Percentiles rank a stretch among this genome's conserved stretches.
These are phyloP conservation scores for Albula goreensis DNA, from an alignment of 2,113 vertebrate species.

Conservation along the genomic window DNA sequence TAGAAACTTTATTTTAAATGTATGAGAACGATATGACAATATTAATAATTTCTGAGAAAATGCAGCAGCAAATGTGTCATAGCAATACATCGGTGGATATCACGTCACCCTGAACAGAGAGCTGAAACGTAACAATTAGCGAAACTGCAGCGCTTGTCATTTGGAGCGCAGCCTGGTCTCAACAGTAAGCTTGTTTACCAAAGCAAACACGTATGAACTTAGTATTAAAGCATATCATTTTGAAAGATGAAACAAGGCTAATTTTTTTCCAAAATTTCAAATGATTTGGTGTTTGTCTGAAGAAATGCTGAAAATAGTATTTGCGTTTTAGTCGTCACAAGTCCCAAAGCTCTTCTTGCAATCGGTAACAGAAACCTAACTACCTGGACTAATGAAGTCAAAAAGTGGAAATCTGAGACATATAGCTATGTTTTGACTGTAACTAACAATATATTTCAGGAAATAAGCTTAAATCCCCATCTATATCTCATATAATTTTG, in stretches of 20 bases:
- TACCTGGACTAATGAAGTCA: neutral
- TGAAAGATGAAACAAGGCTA: neutral
- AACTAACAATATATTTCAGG: neutral
- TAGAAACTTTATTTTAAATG: neutral
- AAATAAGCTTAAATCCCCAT: neutral
- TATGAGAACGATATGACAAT: neutral
- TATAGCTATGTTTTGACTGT: neutral
- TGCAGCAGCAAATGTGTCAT: neutral
- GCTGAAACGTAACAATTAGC: neutral
- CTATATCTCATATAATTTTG: neutral
- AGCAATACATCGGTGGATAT: neutral
- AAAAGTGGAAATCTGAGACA: neutral
- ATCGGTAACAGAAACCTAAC: neutral
- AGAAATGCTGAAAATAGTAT: neutral
- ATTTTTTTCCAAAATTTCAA: neutral
- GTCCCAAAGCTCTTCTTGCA: neutral
- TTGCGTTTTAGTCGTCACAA: neutral
- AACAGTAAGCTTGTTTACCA: neutral
- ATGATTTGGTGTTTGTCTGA: neutral
- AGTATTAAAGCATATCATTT: neutral
- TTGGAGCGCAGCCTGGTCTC: neutral
- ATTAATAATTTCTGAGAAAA: neutral
- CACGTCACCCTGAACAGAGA: constrained; percentile 10
- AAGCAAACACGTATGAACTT: neutral
- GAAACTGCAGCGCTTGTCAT: constrained; percentile 1